Percentiles rank a stretch among this genome's conserved stretches.
These are phyloP conservation scores for Rutilus rutilus DNA, from an alignment of 2,113 vertebrate species.

Conservation along the genomic window DNA sequence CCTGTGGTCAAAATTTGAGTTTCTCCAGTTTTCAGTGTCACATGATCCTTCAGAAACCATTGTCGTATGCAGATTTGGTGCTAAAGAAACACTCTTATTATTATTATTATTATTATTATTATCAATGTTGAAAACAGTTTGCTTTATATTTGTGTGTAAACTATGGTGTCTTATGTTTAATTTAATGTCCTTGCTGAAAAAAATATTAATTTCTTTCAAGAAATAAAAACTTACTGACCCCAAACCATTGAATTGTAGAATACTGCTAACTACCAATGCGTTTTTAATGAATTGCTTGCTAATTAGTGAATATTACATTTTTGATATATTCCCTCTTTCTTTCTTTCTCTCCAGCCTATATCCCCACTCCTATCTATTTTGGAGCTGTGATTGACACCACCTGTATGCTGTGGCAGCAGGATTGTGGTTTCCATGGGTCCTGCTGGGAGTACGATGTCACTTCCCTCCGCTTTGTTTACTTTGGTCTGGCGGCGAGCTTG, in stretches of 20 bases:
- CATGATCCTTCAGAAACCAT: too few relatives aligned
- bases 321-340: background rate
- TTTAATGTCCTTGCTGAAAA: background rate
- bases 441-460: conserved; percentile 99
- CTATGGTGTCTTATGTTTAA: background rate
- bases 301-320: background rate
- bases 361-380: conserved; percentile 98
- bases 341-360: conserved; percentile 84
- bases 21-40: too few relatives aligned
- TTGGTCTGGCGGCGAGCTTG: conserved; percentile 96
- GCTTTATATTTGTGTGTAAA: background rate
- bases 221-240: background rate
- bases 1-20: too few relatives aligned
- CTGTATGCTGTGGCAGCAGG: conserved; percentile 99
- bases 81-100: background rate
- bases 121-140: background rate
- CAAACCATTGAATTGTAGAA: background rate
- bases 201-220: background rate
- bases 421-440: conserved; percentile 93
- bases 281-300: background rate
- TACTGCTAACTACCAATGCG: background rate
- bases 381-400: conserved; percentile 98
- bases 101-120: background rate
- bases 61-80: background rate
- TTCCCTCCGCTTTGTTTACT: conserved; percentile 97